Percentiles rank a stretch among this genome's conserved stretches.
These are phyloP conservation scores for Bubo blakistoni DNA, from an alignment of 2,113 vertebrate genomes.

Conservation along the genomic window DNA sequence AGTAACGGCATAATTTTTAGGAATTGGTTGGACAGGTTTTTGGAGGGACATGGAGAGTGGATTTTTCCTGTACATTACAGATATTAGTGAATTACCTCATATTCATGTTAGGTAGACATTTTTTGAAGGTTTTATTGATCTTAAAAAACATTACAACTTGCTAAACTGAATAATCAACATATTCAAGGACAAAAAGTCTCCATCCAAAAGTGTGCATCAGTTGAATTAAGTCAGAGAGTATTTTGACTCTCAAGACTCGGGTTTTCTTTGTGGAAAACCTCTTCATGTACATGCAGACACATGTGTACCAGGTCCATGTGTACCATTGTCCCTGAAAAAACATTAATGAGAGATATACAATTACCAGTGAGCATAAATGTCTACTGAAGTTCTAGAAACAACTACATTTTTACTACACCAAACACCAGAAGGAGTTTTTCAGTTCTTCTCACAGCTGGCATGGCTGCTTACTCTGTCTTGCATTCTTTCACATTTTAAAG, in stretches of 20 bases:
- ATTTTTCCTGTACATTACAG: background rate
- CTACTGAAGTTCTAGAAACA: background rate
- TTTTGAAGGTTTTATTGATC: background rate
- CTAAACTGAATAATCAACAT: background rate
- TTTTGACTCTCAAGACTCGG: background rate
- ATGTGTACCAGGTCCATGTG: background rate
- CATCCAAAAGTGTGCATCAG: background rate
- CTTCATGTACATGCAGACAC: background rate
- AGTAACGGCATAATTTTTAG: background rate
- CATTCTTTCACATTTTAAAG: background rate
- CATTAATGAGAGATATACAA: background rate
- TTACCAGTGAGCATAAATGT: background rate
- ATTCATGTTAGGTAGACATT: background rate
- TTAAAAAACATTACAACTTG: background rate
- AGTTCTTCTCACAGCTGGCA: background rate
- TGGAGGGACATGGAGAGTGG: background rate
- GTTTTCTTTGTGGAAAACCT: background rate
- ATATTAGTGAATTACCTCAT: background rate
- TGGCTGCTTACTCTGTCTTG: background rate
- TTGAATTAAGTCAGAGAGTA: background rate
- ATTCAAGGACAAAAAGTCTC: background rate
- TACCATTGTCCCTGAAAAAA: background rate
- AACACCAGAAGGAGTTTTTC: background rate
- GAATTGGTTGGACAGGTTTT: background rate
- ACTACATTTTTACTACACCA: background rate